Base-by-base conservation (phyloP, 37 sponge, comb jelly and placozoan species). In the Bolinopsis microptera region DNA sequence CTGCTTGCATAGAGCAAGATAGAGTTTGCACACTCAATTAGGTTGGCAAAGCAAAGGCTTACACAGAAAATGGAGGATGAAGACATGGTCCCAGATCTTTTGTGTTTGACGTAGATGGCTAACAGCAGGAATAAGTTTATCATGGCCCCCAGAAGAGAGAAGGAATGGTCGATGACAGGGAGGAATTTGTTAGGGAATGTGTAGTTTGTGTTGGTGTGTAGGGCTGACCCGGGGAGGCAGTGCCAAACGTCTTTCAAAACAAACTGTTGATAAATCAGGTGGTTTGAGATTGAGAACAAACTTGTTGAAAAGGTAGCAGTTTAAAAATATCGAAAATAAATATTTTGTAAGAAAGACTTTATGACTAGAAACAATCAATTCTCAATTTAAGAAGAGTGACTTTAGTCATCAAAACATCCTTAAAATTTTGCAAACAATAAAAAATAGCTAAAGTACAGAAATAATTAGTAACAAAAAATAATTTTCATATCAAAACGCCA, bases 1-100 rank as follows among this genome's bases (percentile, higher is more conserved):
- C 61, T 48, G 36, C 33, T 1, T 1, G 35, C 32, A 35, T 35
- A 77, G 36, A 77, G 33, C 0, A 77, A 36, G 80, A 77, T 32
- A 1, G 80, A 77, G 80, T 77, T 77, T 1, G 36, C 36, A 34
- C 80, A 77, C 80, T 77, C 80, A 18, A 77, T 13, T 21, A 77
- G 35, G 80, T 77, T 77, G 35, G 37, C 80, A 34, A 77, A 32
- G 80, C 80, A 77, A 18, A 77, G 1, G 21, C 21, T 77, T 36
- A 35, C 35, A 32, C 32, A 77, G 37, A 77, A 35, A 5, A 77
- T 13, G 2, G 37, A 77, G 21, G 80, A 77, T 77, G 80, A 32
- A 18, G 80, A 32, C 18, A 77, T 16, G 21, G 33, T 35, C 2
- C 80, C 35, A 32, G 9, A 0, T 77, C 36, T 35, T 32, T 35